A percentile compares a stretch with the other conserved stretches of the same genome.
These are phyloP conservation scores for Channa argus DNA, from an alignment of 2,113 vertebrate genomes.

Conservation along the genomic window DNA sequence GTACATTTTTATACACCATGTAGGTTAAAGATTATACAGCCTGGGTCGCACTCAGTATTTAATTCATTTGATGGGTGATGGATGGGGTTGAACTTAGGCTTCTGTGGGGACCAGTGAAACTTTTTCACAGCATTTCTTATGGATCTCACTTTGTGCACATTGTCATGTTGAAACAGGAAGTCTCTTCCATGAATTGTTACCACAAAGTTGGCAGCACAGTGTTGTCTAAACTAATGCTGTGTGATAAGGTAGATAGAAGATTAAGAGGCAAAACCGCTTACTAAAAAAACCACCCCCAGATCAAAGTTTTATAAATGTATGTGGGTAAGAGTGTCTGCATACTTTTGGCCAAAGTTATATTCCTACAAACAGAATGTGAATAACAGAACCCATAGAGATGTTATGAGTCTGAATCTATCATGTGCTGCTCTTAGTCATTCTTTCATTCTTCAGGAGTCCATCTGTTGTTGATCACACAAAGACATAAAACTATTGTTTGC, in stretches of 20 bases:
- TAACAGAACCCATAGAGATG: background rate
- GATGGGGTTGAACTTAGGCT: background rate
- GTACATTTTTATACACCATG: background rate
- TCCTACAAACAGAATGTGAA: background rate
- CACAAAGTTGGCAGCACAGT: too few relatives aligned
- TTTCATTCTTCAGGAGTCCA: constrained; percentile 3
- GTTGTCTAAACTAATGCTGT: too few relatives aligned
- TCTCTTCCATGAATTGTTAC: too few relatives aligned
- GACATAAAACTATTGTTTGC: background rate
- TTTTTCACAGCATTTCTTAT: background rate
- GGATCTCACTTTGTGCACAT: too few relatives aligned
- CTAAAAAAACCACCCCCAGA: too few relatives aligned
- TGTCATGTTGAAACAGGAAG: too few relatives aligned
- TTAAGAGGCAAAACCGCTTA: too few relatives aligned
- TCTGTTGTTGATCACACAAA: constrained; percentile 13
- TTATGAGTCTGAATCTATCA: background rate
- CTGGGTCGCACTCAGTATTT: background rate
- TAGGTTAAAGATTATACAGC: background rate
- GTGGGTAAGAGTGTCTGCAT: too few relatives aligned
- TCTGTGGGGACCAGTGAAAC: background rate
- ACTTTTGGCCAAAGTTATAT: too few relatives aligned
- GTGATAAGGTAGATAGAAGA: too few relatives aligned
- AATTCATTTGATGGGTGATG: background rate
- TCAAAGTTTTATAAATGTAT: too few relatives aligned
- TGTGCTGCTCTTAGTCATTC: background rate